A percentile compares a stretch with the other conserved stretches of the same genome.
Evolutionary conservation across 2,888 invertebrate genomes (phyloP).

Genomic region (Apoda limacodes): DNA sequence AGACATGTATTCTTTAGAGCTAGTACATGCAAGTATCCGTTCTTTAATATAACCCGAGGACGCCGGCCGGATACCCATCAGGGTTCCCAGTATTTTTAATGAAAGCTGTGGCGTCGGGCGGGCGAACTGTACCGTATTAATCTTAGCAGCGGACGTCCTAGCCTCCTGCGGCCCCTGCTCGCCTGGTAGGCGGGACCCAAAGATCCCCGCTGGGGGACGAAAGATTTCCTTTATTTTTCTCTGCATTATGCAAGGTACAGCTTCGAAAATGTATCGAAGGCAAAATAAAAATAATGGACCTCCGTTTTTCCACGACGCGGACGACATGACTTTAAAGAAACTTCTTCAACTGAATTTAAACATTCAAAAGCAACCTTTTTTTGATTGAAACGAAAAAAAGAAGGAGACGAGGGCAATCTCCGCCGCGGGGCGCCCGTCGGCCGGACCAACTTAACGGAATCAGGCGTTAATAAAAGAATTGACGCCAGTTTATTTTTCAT

Average conservation of each 20-base stretch:
- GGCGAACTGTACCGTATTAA: constrained; percentile 60
- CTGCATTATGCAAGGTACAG: constrained; percentile 57
- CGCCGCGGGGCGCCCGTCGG: too few species aligned
- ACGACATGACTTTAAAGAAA: too few species aligned
- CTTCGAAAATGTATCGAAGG: constrained; percentile 53
- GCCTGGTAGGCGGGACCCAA: constrained; percentile 56
- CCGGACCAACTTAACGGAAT: constrained; percentile 29
- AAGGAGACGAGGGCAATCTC: constrained; percentile 24
- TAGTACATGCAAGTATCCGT: too few species aligned
- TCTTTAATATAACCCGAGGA: constrained; percentile 28
- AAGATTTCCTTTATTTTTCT: constrained; percentile 42
- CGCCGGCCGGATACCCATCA: constrained; percentile 37
- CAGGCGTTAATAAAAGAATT: constrained; percentile 43
- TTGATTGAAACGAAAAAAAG: constrained; percentile 19
- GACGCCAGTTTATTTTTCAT: constrained; percentile 46
- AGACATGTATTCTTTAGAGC: too few species aligned
- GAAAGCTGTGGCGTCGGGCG: constrained; percentile 59
- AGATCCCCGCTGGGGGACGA: constrained; percentile 48
- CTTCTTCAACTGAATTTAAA: too few species aligned
- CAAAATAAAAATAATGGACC: constrained; percentile 40
- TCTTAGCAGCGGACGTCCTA: constrained; percentile 53
- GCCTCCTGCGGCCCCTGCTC: constrained; percentile 43
- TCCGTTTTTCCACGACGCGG: too few species aligned
- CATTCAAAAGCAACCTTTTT: too few species aligned
- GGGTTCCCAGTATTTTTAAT: constrained; percentile 55